Evolutionary conservation across 2,113 vertebrate species (phyloP).

Genomic region (Helogale parvula): DNA sequence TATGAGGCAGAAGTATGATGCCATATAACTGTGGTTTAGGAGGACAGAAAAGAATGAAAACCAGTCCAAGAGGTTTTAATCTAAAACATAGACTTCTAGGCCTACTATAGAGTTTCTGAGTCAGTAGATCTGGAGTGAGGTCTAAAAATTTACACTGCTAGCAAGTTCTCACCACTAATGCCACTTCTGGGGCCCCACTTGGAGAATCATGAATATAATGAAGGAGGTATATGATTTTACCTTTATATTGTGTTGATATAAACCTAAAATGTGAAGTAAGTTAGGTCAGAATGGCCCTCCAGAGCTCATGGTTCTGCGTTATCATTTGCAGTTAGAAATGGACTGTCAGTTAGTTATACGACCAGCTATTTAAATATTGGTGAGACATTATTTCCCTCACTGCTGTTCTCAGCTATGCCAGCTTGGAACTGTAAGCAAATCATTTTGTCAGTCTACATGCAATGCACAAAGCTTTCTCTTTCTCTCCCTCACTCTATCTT

Average conservation of each 20-base stretch:
- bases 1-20: not conserved
- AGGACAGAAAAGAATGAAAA: not conserved
- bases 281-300: not conserved
- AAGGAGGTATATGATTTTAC: not conserved
- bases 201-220: not conserved
- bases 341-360: conserved; percentile 61
- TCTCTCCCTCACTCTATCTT: conserved; percentile 39
- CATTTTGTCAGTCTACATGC: conserved; percentile 42
- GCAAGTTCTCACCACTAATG: not conserved
- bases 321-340: conserved; percentile 52
- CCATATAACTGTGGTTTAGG: not conserved
- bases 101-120: not conserved
- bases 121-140: not conserved
- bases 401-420: conserved; percentile 4
- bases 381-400: not conserved
- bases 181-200: not conserved
- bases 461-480: not conserved
- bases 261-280: conserved; percentile 32
- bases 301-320: not conserved
- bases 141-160: not conserved
- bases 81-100: not conserved
- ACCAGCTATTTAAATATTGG: conserved; percentile 67
- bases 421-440: conserved; percentile 72
- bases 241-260: conserved; percentile 45
- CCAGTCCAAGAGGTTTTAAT: not conserved